Base-by-base conservation (phyloP, 64 coral and sea anemone species). In the Montipora capricornis region DNA sequence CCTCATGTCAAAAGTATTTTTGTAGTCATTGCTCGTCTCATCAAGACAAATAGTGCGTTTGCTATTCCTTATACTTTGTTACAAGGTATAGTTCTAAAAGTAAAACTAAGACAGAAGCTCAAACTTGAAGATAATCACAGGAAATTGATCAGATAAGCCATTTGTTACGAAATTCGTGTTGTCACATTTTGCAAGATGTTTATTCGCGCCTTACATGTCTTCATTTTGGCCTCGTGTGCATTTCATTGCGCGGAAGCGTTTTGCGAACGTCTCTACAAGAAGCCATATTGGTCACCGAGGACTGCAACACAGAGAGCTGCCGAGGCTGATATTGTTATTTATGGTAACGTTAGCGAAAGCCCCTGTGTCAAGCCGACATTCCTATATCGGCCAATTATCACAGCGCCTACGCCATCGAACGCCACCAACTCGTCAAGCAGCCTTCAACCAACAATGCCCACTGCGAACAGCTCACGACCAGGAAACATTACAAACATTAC, bases 211-310 rank as follows among this genome's bases (percentile, higher is more conserved):
- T 57, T 57, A 11, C 53, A 37, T 19, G 29, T 15, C 0, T 9
- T 73, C 14, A 50, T 86, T 71, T 86, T 44, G 17, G 17, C 15
- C 82, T 17, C 46, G 20, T 48, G 44, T 6, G 17, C 11, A 64
- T 47, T 71, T 5, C 64, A 69, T 22, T 50, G 59, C 7, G 49
- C 82, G 20, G 66, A 86, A 10, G 82, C 82, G 24, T 86, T 86
- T 51, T 86, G 82, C 17, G 82, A 86, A 68, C 82, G 82, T 16
- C 44, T n/a, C 15, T 86, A 86, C 47, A 86, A 86, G 44, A 51
- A 14, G 5, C 82, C 45, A n/a, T 86, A 71, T 48, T 86, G 82
- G 82, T 6, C 7, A 20, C 82, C 82, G 5, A 86, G 71, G 47
- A 10, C 45, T 20, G 37, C 66, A 71, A 10, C 8, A 16, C 82